Conservation (phyloP, 2,888 invertebrate species). For the Clusia tigrina region DNA sequence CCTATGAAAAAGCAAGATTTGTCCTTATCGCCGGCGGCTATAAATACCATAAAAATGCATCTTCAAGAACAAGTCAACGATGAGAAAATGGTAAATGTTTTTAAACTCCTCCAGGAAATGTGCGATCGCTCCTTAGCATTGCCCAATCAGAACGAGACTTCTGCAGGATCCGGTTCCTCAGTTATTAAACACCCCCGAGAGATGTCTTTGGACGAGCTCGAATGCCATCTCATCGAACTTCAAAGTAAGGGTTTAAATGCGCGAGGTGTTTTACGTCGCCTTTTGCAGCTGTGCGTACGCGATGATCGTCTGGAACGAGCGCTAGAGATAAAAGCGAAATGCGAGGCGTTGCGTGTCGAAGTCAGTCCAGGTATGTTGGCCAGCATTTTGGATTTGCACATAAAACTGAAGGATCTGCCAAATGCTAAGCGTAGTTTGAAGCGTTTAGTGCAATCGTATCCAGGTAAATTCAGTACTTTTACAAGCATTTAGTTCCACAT, state of each 20-base stretch:
- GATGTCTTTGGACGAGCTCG: conserved; percentile 72
- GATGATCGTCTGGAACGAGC: conserved; percentile 68
- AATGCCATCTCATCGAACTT: conserved; percentile 72
- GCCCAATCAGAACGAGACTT: conserved; percentile 45
- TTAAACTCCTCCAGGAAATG: conserved; percentile 58
- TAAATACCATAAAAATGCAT: conserved; percentile 60
- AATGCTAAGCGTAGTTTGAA: conserved; percentile 67
- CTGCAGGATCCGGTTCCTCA: conserved; percentile 35
- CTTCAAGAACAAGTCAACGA: conserved; percentile 45
- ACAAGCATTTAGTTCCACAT: not conserved
- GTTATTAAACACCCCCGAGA: conserved; percentile 68
- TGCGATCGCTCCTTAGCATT: conserved; percentile 62
- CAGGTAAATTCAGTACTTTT: conserved; percentile 51
- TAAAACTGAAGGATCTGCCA: conserved; percentile 68
- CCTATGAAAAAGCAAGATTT: conserved; percentile 59
- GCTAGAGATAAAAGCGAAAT: conserved; percentile 67
- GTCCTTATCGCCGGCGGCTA: conserved; percentile 65
- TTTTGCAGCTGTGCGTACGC: conserved; percentile 70
- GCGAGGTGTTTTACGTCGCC: conserved; percentile 71
- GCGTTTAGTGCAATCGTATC: conserved; percentile 66
- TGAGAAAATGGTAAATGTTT: conserved; percentile 36
- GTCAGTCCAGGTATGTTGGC: conserved; percentile 74
- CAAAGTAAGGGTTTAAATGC: conserved; percentile 73
- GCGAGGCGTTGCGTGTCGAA: conserved; percentile 67
- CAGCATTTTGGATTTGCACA: conserved; percentile 70